A percentile compares a stretch with the other conserved stretches of the same genome.
phyloP scores from a whole-genome alignment of 2,888 invertebrate genomes.

The Lithophane socia region DNA sequence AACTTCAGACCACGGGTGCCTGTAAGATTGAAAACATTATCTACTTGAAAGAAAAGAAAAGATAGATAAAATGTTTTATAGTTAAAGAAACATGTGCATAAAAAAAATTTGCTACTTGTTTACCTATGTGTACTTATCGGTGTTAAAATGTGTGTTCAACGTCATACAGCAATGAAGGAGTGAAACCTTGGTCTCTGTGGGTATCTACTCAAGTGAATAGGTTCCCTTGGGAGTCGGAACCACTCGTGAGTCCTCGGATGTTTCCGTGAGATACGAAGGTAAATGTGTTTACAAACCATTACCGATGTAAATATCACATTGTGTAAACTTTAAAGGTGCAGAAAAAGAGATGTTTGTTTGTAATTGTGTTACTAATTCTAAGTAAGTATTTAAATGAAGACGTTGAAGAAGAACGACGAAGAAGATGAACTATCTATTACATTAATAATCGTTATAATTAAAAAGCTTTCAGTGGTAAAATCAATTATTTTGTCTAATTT shows the following conservation, averaged over 20 bases:
- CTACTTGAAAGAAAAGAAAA: background rate
- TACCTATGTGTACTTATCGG: background rate
- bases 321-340: conserved; percentile 27
- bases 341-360: conserved; percentile 32
- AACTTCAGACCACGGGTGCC: background rate
- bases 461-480: too few relatives aligned
- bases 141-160: background rate
- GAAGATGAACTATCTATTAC: too few relatives aligned
- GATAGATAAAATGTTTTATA: background rate
- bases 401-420: too few relatives aligned
- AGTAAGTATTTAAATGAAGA: background rate
- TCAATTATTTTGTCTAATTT: too few relatives aligned
- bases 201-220: conserved; percentile 12
- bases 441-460: too few relatives aligned
- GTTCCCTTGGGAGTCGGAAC: conserved; percentile 18
- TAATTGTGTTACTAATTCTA: conserved; percentile 12
- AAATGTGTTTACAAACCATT: conserved; percentile 54
- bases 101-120: background rate
- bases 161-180: background rate
- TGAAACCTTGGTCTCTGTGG: conserved; percentile 12
- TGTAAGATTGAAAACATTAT: background rate
- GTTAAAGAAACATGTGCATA: background rate
- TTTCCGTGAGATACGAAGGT: conserved; percentile 33
- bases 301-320: conserved; percentile 46
- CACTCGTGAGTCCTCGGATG: conserved; percentile 35